Percentiles rank a stretch among this genome's conserved stretches.
phyloP scores from a whole-genome alignment of 2,113 vertebrate species.

The Hylia prasina region DNA sequence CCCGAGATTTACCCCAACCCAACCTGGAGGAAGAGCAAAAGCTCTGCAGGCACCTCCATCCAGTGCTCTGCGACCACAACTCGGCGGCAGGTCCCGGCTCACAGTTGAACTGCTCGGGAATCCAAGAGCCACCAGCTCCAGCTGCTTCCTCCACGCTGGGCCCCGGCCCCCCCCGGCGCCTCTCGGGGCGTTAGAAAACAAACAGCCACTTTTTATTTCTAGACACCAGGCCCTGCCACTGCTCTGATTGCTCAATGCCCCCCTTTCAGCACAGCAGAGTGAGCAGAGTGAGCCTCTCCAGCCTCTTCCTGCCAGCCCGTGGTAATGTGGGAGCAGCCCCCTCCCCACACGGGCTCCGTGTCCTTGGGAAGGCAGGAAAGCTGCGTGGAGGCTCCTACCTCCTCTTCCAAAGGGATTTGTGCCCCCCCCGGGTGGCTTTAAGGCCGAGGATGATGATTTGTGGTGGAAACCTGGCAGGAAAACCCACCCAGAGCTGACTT shows the following conservation, averaged over 20 bases:
- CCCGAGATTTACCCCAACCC: not conserved
- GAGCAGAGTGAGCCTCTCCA: not conserved
- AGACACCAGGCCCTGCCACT: conserved; percentile 43
- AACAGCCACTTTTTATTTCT: conserved; percentile 69
- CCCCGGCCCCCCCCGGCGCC: not conserved
- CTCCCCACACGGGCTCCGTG: not conserved
- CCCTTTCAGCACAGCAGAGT: conserved; percentile 5
- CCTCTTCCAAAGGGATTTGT: not conserved
- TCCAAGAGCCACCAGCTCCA: conserved; percentile 21
- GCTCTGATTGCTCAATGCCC: conserved; percentile 58
- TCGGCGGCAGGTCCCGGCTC: not conserved
- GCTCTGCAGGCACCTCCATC: not conserved
- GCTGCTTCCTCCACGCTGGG: conserved; percentile 65
- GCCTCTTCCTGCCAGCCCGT: not conserved
- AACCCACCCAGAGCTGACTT: not conserved
- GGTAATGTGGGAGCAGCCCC: conserved; percentile 1
- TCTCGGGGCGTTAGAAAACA: conserved; percentile 51
- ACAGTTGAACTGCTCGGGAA: conserved; percentile 45
- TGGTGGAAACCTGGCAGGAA: not conserved
- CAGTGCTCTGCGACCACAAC: not conserved
- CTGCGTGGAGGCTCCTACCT: fast-evolving
- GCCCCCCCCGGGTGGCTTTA: not conserved
- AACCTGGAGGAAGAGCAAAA: not conserved
- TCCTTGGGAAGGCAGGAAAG: not conserved
- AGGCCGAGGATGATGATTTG: not conserved